A percentile compares a stretch with the other conserved stretches of the same genome.
Conservation (phyloP, 2,113 vertebrate genomes). For the Naja naja region DNA sequence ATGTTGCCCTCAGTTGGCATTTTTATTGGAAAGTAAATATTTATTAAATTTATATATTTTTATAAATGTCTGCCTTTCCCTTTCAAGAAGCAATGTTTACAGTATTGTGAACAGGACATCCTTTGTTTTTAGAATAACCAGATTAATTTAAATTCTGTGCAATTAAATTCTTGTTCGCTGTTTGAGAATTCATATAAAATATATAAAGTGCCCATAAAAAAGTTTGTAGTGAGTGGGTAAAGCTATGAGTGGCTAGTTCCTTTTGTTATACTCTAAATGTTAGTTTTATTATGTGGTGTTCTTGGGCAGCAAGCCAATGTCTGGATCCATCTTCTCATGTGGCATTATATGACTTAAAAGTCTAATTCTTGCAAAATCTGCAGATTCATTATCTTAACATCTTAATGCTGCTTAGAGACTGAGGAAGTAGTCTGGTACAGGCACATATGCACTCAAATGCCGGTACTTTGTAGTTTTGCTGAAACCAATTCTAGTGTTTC, state of each 20-base stretch:
- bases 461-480: background rate
- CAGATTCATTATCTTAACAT: conserved; percentile 16
- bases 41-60: background rate
- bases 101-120: background rate
- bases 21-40: background rate
- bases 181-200: background rate
- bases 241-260: background rate
- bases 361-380: conserved; percentile 21
- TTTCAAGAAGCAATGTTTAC: background rate
- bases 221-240: background rate
- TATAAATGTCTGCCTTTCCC: background rate
- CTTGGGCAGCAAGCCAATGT: background rate
- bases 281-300: background rate
- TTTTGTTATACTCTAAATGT: conserved; percentile 5
- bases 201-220: background rate
- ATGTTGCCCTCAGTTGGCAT: background rate
- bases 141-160: background rate
- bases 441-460: background rate
- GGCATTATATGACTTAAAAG: conserved; percentile 10
- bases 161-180: background rate
- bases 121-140: background rate
- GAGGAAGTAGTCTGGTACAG: background rate
- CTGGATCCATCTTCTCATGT: conserved; percentile 13
- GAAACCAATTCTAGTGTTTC: conserved; percentile 32
- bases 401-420: conserved; percentile 27